A percentile compares a stretch with the other conserved stretches of the same genome.
Evolutionary conservation across 2,797 vertebrate genomes (phyloP).

Genomic region (Chaetodon trifasciatus): DNA sequence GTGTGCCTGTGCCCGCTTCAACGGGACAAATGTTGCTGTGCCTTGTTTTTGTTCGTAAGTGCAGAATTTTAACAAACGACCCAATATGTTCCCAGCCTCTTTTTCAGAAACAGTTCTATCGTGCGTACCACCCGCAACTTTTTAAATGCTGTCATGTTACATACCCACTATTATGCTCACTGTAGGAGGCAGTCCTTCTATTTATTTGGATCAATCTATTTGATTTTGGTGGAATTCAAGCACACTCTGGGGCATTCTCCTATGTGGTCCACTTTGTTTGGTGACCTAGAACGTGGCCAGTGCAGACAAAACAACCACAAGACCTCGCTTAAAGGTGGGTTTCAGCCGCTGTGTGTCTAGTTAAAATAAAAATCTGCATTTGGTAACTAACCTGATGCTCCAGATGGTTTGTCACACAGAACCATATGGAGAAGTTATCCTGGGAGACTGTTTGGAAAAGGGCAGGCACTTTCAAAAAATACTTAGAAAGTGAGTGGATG

Average conservation of each 20-base stretch:
- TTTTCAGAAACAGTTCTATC: slow-evolving; percentile 14
- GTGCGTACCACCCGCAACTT: neutral
- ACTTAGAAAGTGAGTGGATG: no score
- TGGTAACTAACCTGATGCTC: neutral
- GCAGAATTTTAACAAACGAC: slow-evolving; percentile 35
- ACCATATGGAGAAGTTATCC: no score
- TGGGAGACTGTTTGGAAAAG: no score
- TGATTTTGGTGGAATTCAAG: no score
- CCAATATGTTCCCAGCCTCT: slow-evolving; percentile 20
- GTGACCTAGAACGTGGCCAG: neutral
- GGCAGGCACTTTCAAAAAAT: no score
- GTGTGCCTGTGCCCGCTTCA: slow-evolving; percentile 44
- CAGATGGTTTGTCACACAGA: no score
- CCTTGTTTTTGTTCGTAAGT: slow-evolving; percentile 31
- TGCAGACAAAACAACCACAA: neutral
- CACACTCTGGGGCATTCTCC: neutral
- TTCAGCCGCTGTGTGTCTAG: neutral
- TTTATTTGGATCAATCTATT: neutral
- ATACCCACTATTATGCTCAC: neutral
- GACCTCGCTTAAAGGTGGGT: neutral
- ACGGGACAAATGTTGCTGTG: slow-evolving; percentile 45
- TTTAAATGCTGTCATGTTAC: slow-evolving; percentile 5
- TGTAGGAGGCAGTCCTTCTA: neutral
- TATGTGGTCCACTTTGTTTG: neutral
- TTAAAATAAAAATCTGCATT: neutral